These are phyloP conservation scores for Hoplodrina blanda DNA, from an alignment of 2,888 invertebrate species.

Conservation along the genomic window DNA sequence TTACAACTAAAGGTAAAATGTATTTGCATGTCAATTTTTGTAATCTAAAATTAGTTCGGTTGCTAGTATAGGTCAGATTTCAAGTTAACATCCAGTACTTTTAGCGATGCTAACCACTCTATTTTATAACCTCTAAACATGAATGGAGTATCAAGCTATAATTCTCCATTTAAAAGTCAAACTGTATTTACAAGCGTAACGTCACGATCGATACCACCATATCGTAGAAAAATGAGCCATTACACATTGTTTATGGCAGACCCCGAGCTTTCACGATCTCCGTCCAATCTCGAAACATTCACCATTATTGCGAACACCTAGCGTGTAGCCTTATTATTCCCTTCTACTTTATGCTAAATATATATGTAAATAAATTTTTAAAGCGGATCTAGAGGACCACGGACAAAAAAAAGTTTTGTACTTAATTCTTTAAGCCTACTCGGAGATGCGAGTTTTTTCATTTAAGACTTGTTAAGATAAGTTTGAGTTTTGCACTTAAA, in stretches of 20 bases:
- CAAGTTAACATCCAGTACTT: neutral
- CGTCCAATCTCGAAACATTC: conserved; percentile 47
- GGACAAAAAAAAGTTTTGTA: conserved; percentile 74
- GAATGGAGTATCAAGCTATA: conserved; percentile 5
- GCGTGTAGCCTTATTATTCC: conserved; percentile 43
- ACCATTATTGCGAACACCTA: conserved; percentile 30
- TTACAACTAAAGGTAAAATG: conserved; percentile 16
- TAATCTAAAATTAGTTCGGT: conserved; percentile 1
- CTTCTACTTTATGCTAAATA: conserved; percentile 63
- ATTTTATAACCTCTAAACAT: conserved; percentile 21
- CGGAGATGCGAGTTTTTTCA: conserved; percentile 32
- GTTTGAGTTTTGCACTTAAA: conserved; percentile 53
- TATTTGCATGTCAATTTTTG: neutral
- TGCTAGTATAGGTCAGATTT: neutral
- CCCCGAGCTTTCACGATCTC: conserved; percentile 49
- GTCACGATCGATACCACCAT: conserved; percentile 29
- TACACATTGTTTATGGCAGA: conserved; percentile 42
- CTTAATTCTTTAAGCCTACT: conserved; percentile 64
- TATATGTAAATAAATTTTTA: conserved; percentile 73
- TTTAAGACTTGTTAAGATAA: conserved; percentile 45
- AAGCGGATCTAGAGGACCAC: conserved; percentile 81
- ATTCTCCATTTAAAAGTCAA: conserved; percentile 46
- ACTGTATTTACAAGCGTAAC: conserved; percentile 37
- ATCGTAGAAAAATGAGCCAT: conserved; percentile 53
- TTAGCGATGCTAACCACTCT: neutral